A percentile compares a stretch with the other conserved stretches of the same genome.
These are phyloP conservation scores for Drosophila prostipennis DNA, from an alignment of 2,888 invertebrate genomes.

Conservation along the genomic window DNA sequence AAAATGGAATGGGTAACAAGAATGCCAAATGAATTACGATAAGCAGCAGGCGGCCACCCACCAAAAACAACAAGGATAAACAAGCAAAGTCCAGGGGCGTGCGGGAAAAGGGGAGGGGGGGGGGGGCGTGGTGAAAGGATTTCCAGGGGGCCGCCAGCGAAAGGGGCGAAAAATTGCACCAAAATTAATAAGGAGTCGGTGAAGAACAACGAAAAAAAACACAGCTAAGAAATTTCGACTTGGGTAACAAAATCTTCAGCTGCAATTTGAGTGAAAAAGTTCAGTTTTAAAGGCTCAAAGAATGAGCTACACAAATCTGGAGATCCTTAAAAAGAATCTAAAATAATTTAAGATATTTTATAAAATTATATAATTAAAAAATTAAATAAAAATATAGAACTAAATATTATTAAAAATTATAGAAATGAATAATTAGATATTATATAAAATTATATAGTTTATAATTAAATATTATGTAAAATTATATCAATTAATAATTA, in stretches of 20 bases:
- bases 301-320: not conserved
- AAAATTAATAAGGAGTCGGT: constrained; percentile 64
- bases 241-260: constrained; percentile 54
- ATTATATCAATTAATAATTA: too few species aligned
- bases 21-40: constrained; percentile 73
- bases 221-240: constrained; percentile 23
- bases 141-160: constrained; percentile 31
- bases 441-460: too few species aligned
- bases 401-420: too few species aligned
- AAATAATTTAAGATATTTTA: not conserved
- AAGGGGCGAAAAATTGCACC: constrained; percentile 76
- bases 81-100: constrained; percentile 41
- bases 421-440: too few species aligned
- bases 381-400: too few species aligned
- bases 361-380: not conserved
- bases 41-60: constrained; percentile 65
- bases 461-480: too few species aligned
- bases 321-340: too few species aligned
- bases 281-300: not conserved
- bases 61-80: constrained; percentile 47
- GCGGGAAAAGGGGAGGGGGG: not conserved
- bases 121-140: constrained; percentile 3
- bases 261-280: not conserved
- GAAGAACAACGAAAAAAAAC: constrained; percentile 3
- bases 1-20: constrained; percentile 4